Evolutionary conservation across 2,888 invertebrate genomes (phyloP).

Genomic region (Heliconius aoede): DNA sequence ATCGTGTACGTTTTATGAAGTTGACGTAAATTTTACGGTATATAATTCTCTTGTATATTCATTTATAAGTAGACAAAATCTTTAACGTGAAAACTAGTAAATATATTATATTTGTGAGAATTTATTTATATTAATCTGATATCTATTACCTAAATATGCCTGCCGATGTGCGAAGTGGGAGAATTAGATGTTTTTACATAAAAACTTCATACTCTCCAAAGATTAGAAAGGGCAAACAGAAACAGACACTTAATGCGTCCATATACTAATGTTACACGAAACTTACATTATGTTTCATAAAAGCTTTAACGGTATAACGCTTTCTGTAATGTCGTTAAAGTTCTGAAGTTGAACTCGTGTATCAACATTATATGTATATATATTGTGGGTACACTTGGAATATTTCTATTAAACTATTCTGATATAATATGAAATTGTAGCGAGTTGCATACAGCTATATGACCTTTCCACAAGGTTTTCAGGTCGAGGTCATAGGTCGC

Average conservation of each 20-base stretch:
- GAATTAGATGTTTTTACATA: not conserved
- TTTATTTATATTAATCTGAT: not conserved
- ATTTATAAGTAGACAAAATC: not conserved
- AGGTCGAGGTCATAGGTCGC: conserved; percentile 47
- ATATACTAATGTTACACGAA: conserved; percentile 3
- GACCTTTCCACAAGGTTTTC: conserved; percentile 62
- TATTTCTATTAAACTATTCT: conserved; percentile 29
- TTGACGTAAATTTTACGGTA: not conserved
- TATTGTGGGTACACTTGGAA: not conserved
- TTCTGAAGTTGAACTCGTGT: not conserved
- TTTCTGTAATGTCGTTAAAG: not conserved
- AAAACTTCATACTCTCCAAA: not conserved
- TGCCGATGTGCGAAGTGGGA: not conserved
- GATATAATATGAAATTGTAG: conserved; percentile 29
- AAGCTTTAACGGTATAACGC: not conserved
- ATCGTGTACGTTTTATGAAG: conserved; percentile 5
- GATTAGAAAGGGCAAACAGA: not conserved
- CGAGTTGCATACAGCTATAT: conserved; percentile 48
- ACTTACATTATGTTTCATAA: conserved; percentile 13
- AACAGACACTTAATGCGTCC: not conserved
- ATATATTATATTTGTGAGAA: not conserved
- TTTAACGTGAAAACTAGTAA: not conserved
- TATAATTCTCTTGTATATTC: not conserved
- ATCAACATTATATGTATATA: not conserved
- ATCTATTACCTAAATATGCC: not conserved